Base-by-base conservation (phyloP, 2,113 vertebrate species). In the Eupsittula cactorum region DNA sequence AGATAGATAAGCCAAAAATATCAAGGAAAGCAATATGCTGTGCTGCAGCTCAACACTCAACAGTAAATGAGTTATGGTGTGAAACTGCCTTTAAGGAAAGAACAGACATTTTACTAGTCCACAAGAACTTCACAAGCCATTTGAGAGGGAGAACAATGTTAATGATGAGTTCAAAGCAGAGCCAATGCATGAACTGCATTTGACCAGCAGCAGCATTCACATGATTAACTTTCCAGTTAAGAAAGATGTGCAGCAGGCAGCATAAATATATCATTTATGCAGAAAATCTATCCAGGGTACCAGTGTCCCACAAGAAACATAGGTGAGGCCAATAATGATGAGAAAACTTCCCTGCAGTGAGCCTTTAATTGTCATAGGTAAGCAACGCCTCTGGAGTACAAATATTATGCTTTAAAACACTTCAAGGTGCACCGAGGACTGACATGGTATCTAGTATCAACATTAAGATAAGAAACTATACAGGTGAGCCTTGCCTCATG, bases 181-280 rank as follows among this genome's bases (percentile, higher is more conserved):
- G 25, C n/a, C 62, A 75, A 13, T n/a, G 28, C 8, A 28, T 44
- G 14, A 93, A 71, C 21, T 78, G 9, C 10, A 15, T 77, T 65
- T 52, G 17, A 91, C 77, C 15, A 64, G 18, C 5, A 9, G 6
- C n/a, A 91, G 3, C 23, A 52, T 42, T 67, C 47, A 50, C 8
- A 31, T 19, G 41, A 62, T 14, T 39, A 35, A 35, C 52, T 90
- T 82, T 68, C 25, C 11, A 46, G 28, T 33, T 33, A n/a, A 31
- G 25, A 67, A 83, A 83, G 28, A 6, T 33, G 5, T 9, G 31
- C 23, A 69, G 41, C 37, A 69, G 44, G 39, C 29, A 65, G 4
- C 0, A 0, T 52, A 70, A 49, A 3, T 68, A n/a, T 0, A 0
- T 3, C 16, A 20, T 31, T 67, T 63, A 28, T 18, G 17, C 17